phyloP scores from a whole-genome alignment of 1,140 invertebrate species.

The Himalopsyche phryganea region DNA sequence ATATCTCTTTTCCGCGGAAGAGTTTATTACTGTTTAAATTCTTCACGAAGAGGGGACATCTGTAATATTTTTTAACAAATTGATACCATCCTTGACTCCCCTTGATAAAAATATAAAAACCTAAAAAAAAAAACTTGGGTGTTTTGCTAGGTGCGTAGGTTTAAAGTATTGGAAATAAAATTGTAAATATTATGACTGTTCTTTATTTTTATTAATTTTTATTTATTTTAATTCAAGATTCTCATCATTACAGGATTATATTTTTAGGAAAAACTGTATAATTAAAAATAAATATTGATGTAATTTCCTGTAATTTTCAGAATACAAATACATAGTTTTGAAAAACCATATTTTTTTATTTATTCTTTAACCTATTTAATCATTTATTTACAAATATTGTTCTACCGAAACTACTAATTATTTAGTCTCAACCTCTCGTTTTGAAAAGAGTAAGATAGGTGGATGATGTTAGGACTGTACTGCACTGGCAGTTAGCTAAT shows the following conservation, averaged over 20 bases:
- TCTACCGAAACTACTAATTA: too few relatives aligned
- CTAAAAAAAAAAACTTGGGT: background rate
- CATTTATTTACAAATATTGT: too few relatives aligned
- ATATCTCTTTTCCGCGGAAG: too few relatives aligned
- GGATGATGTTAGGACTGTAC: too few relatives aligned
- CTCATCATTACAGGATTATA: constrained; percentile 27
- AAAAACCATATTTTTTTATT: constrained; percentile 14
- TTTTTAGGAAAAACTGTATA: constrained; percentile 23
- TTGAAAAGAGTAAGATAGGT: too few relatives aligned
- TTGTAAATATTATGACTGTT: constrained; percentile 11
- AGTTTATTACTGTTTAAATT: too few relatives aligned
- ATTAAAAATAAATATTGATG: constrained; percentile 21
- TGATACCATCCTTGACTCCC: too few relatives aligned
- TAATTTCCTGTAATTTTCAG: constrained; percentile 28
- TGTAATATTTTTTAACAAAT: too few relatives aligned
- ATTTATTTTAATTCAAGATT: constrained; percentile 23
- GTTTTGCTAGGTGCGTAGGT: background rate
- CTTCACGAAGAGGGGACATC: too few relatives aligned
- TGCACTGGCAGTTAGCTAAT: too few relatives aligned
- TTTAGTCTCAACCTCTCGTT: too few relatives aligned
- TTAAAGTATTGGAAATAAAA: background rate
- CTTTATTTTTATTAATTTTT: constrained; percentile 16
- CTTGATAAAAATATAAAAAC: too few relatives aligned
- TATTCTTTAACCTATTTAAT: background rate
- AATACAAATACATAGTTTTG: constrained; percentile 28